phyloP scores from a whole-genome alignment of 2,113 vertebrate genomes.

The Ploceus nigricollis region DNA sequence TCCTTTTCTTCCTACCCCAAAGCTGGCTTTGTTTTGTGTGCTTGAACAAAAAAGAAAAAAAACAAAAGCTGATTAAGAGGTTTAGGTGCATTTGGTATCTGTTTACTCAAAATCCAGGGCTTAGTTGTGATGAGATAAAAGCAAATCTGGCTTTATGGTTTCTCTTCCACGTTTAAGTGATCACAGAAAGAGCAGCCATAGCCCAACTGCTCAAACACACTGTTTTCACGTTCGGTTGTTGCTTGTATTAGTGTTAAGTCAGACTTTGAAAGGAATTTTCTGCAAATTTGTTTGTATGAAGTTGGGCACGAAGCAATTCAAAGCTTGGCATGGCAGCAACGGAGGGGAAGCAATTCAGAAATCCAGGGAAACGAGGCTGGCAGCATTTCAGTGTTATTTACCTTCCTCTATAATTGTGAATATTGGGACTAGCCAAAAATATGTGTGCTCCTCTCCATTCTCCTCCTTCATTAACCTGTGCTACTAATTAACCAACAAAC shows the following conservation, averaged over 20 bases:
- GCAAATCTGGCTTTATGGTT: slow-evolving; percentile 24
- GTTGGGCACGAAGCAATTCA: neutral
- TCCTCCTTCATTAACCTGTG: neutral
- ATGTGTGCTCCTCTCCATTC: neutral
- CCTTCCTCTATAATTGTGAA: neutral
- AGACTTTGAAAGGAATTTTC: slow-evolving; percentile 24
- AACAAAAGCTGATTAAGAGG: neutral
- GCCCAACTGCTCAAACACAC: neutral
- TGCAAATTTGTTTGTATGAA: slow-evolving; percentile 30
- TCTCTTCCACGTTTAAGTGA: neutral
- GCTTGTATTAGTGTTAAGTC: neutral
- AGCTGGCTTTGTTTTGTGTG: neutral
- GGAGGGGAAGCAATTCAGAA: slow-evolving; percentile 4
- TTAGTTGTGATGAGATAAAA: slow-evolving; percentile 3
- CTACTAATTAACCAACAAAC: neutral
- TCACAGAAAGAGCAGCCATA: neutral
- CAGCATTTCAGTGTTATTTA: neutral
- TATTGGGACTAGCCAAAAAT: neutral
- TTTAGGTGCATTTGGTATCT: neutral
- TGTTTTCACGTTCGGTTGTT: neutral
- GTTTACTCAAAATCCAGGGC: neutral
- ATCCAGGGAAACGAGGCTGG: neutral
- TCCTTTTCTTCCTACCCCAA: neutral
- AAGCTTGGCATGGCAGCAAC: neutral
- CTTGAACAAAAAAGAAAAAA: neutral